Evolutionary conservation across 2,113 vertebrate species (phyloP).

Genomic region (Haemorhous mexicanus): DNA sequence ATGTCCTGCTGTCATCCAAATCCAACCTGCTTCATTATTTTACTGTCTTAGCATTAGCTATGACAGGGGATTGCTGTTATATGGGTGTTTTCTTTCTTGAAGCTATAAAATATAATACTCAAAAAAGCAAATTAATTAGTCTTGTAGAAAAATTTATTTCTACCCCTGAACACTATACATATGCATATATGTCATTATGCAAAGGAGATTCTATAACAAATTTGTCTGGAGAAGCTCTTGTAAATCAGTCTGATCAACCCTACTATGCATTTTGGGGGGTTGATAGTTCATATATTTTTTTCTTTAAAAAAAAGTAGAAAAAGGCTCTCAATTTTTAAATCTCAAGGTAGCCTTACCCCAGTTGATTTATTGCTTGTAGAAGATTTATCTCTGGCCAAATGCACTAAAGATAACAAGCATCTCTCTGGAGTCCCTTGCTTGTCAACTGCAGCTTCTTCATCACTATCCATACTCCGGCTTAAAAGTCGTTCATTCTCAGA

Average conservation of each 20-base stretch:
- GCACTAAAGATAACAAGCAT: constrained; percentile 90
- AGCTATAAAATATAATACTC: not conserved
- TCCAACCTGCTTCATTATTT: not conserved
- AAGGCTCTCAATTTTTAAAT: not conserved
- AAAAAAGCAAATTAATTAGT: not conserved
- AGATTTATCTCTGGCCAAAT: constrained; percentile 84
- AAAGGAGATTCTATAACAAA: not conserved
- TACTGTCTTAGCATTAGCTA: not conserved
- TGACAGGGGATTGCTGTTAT: not conserved
- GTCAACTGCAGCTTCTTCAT: constrained; percentile 90
- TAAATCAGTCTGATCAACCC: not conserved
- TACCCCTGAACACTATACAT: not conserved
- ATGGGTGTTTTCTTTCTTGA: not conserved
- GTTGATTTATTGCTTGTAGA: constrained; percentile 83
- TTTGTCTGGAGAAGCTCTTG: not conserved
- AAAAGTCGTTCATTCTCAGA: constrained; percentile 96
- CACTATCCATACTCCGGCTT: constrained; percentile 95
- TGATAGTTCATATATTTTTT: not conserved
- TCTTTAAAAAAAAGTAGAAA: not conserved
- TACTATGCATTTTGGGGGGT: not conserved
- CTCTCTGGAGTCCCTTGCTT: constrained; percentile 88
- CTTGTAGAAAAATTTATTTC: not conserved
- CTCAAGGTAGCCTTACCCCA: constrained; percentile 77
- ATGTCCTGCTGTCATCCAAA: not conserved
- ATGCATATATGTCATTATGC: not conserved